Evolutionary conservation across 1,140 invertebrate species (phyloP).

Genomic region (Sycophaga agraensis): DNA sequence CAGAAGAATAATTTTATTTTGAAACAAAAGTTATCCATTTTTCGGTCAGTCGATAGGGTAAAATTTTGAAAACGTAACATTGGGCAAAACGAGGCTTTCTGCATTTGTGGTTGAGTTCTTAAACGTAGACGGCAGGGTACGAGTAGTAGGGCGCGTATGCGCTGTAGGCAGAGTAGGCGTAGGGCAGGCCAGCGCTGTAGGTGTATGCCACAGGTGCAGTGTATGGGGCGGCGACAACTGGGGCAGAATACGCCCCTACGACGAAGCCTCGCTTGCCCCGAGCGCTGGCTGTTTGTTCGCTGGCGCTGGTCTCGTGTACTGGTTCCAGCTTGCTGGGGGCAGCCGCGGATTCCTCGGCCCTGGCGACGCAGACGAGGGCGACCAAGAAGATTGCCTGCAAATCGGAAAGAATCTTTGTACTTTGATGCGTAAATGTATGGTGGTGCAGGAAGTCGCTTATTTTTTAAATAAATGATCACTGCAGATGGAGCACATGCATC

Average conservation of each 20-base stretch:
- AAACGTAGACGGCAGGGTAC: constrained; percentile 19
- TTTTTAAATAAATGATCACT: no score
- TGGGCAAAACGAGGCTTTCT: no score
- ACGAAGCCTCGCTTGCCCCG: background rate
- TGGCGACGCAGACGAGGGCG: background rate
- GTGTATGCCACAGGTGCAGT: constrained; percentile 13
- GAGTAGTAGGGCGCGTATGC: constrained; percentile 17
- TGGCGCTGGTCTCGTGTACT: background rate
- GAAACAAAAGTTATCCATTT: no score
- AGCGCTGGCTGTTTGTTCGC: background rate
- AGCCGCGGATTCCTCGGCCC: background rate
- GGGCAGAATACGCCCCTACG: background rate
- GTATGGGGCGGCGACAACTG: background rate
- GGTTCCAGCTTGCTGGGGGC: constrained; percentile 4
- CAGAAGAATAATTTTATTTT: no score
- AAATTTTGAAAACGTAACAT: no score
- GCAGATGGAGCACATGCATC: no score
- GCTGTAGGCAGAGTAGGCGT: constrained; percentile 17
- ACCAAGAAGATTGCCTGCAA: constrained; percentile 8
- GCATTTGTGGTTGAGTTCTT: no score
- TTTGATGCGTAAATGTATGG: no score
- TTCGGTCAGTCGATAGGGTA: no score
- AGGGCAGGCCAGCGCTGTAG: constrained; percentile 8
- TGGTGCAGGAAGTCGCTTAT: no score
- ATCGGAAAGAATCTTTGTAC: no score